Percentiles rank a stretch among this genome's conserved stretches.
Conservation (phyloP, 2,888 invertebrate species). For the Clistopyga incitator region DNA sequence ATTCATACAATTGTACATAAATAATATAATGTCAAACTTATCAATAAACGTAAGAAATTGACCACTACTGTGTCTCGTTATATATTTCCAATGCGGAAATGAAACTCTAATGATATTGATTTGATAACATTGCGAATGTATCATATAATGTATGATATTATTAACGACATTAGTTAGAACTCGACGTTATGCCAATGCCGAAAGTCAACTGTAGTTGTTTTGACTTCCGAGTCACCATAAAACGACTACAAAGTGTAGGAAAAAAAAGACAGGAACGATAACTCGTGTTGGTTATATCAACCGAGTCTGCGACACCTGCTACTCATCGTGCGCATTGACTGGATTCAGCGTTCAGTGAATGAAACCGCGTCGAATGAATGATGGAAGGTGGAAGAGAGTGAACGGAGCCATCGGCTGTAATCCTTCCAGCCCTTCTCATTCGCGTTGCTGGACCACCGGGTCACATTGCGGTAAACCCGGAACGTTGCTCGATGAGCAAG, state of each 20-base stretch:
- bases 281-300: conserved; percentile 13
- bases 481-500: conserved; percentile 47
- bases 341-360: conserved; percentile 46
- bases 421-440: conserved; percentile 24
- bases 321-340: conserved; percentile 30
- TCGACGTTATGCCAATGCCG: background rate
- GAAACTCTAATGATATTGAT: background rate
- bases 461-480: conserved; percentile 63
- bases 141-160: no score
- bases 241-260: background rate
- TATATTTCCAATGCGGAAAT: background rate
- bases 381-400: conserved; percentile 37
- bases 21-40: background rate
- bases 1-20: background rate
- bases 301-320: conserved; percentile 43
- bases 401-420: conserved; percentile 11
- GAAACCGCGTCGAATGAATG: conserved; percentile 54
- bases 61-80: background rate
- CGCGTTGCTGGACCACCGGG: conserved; percentile 55
- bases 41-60: no score
- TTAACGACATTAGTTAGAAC: no score
- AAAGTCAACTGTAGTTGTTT: background rate
- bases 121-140: no score
- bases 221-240: background rate
- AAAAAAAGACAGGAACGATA: conserved; percentile 9